These are phyloP conservation scores for Andrena haemorrhoa DNA, from an alignment of 2,888 invertebrate species.

Conservation along the genomic window DNA sequence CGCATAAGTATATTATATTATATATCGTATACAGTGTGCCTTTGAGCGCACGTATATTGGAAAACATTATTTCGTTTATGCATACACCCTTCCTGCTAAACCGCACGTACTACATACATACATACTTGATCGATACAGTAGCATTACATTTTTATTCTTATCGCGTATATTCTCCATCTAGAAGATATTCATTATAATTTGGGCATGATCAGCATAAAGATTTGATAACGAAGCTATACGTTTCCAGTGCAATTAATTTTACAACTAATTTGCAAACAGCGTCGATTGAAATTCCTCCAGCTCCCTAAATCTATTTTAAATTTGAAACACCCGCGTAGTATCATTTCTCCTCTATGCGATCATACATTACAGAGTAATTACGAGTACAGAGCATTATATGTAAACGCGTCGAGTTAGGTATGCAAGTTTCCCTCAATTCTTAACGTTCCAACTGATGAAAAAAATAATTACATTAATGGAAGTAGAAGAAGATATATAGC, in stretches of 20 bases:
- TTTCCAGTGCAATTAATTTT: constrained; percentile 41
- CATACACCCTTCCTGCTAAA: constrained; percentile 57
- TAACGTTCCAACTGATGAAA: too few species aligned
- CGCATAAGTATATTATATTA: constrained; percentile 75
- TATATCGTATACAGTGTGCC: constrained; percentile 67
- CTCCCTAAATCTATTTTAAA: background rate
- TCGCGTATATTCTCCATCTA: constrained; percentile 15
- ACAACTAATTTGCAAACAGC: constrained; percentile 19
- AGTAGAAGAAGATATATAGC: too few species aligned
- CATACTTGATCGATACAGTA: constrained; percentile 6
- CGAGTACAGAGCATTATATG: too few species aligned
- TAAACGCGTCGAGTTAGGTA: too few species aligned
- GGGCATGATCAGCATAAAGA: constrained; percentile 10
- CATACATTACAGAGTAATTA: too few species aligned
- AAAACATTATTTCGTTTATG: constrained; percentile 64
- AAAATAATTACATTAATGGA: too few species aligned
- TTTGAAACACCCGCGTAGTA: background rate
- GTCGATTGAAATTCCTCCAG: constrained; percentile 20
- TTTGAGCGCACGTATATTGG: constrained; percentile 64
- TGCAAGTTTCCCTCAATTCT: too few species aligned
- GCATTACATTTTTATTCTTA: constrained; percentile 21
- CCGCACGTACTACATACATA: background rate
- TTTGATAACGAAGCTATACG: constrained; percentile 10
- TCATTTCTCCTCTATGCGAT: too few species aligned
- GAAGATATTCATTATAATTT: background rate